Percentiles rank a stretch among this genome's conserved stretches.
phyloP scores from a whole-genome alignment of 2,797 vertebrate species.

The Denticeps clupeoides region DNA sequence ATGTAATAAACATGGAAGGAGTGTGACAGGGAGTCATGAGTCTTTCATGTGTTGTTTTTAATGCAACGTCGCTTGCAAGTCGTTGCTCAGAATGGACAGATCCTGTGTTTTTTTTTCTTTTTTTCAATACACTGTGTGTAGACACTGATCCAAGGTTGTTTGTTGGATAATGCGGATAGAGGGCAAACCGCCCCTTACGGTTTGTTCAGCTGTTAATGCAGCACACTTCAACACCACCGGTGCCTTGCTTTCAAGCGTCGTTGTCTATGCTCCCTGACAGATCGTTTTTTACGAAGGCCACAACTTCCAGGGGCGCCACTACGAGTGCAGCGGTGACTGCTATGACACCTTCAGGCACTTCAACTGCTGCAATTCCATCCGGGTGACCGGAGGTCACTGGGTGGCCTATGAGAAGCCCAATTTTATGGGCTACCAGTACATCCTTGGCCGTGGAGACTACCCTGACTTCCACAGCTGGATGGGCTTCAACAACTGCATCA shows the following conservation, averaged over 20 bases:
- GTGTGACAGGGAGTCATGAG: no score
- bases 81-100: no score
- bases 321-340: slow-evolving; percentile 61
- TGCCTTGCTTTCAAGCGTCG: background rate
- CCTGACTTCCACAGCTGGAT: slow-evolving; percentile 57
- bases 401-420: slow-evolving; percentile 62
- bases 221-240: background rate
- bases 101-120: no score
- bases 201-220: no score
- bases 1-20: no score
- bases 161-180: no score
- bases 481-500: slow-evolving; percentile 67
- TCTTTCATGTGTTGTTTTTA: no score
- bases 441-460: slow-evolving; percentile 58
- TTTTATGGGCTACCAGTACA: slow-evolving; percentile 64
- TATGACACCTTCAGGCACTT: slow-evolving; percentile 60
- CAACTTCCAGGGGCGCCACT: slow-evolving; percentile 62
- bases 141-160: no score
- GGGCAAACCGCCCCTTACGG: no score
- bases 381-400: slow-evolving; percentile 57
- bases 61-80: no score
- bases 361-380: slow-evolving; percentile 62
- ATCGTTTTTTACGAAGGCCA: slow-evolving; percentile 64
- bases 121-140: no score
- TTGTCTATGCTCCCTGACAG: slow-evolving; percentile 27